Evolutionary conservation across 2,888 invertebrate species (phyloP), one percentile per base, ranked within the genome.

Genomic region (Uropetala carovei): DNA sequence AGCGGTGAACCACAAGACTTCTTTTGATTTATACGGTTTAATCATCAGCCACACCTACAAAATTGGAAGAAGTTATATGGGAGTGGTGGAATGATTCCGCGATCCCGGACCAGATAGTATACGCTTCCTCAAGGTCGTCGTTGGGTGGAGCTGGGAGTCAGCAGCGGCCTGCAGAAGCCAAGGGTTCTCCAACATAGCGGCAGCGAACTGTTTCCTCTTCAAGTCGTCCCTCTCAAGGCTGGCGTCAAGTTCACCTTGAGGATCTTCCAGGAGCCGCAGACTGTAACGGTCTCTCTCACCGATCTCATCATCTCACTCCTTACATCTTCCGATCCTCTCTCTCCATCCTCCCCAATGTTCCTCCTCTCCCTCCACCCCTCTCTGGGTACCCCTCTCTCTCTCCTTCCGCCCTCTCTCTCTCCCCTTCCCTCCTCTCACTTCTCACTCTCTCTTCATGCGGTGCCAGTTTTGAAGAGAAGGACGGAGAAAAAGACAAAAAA

Each of bases 241-340:
- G 89, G 43, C 64, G 60, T n/a, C 89, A 89, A 89, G 89, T 89
- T 89, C 89, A 89, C 89, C 89, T 89, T 89, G 89, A 89, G 27
- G 89, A 43, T 18, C 43, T 64, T 22, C 22, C 89, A 14, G 64
- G 18, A 89, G 85, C 89, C 60, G 89, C 85, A 43, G 89, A 27
- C 89, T 89, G 89, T 89, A 89, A 89, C 89, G 89, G 89, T 89
- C 64, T 68, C 43, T 18, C 83, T 43, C 83, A n/a, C 60, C 68
- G 11, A 57, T 58, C 58, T 58, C 14, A 22, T 57, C 59, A 86
- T 60, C 16, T 43, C 89, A n/a, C 89, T 16, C 43, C 43, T 11
- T 18, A 18, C 64, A 22, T 27, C 86, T 16, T 30, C 14, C 83
- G 16, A 27, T 59, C 10, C n/a, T 59, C 11, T 43, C 30, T 14